These are phyloP conservation scores for Cremastinae sp. DNA, from an alignment of 2,888 invertebrate genomes.

Conservation along the genomic window DNA sequence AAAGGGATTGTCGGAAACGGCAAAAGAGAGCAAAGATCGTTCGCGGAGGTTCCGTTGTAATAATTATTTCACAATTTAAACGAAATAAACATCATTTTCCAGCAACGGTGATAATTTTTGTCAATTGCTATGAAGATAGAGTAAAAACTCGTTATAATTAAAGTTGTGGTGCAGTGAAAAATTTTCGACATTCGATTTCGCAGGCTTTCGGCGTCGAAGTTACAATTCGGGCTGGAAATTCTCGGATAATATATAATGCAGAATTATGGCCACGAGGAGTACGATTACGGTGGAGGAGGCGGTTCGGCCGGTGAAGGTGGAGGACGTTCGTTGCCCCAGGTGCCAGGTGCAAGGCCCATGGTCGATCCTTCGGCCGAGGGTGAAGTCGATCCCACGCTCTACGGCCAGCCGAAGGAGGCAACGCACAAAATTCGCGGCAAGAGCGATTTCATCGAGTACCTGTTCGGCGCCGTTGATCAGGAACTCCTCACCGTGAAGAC, in stretches of 20 bases:
- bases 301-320: constrained; percentile 49
- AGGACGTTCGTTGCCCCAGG: constrained; percentile 68
- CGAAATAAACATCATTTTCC: no score
- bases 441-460: constrained; percentile 90
- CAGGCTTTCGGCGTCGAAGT: not conserved
- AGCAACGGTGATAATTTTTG: no score
- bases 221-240: constrained; percentile 2
- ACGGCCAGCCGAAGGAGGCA: constrained; percentile 92
- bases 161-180: not conserved
- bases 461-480: constrained; percentile 92
- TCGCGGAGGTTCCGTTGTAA: constrained; percentile 34
- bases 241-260: constrained; percentile 68
- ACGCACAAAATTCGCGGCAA: constrained; percentile 94
- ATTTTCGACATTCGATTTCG: not conserved
- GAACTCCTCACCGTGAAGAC: constrained; percentile 97
- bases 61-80: constrained; percentile 11
- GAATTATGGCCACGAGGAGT: constrained; percentile 75
- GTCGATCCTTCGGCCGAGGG: constrained; percentile 92
- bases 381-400: constrained; percentile 91
- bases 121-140: no score
- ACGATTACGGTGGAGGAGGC: constrained; percentile 67
- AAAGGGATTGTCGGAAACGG: constrained; percentile 70
- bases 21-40: constrained; percentile 56
- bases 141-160: not conserved
- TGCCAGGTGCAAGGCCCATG: constrained; percentile 84